Conservation (phyloP, 2,113 vertebrate species). For the Tyrannus savana region DNA sequence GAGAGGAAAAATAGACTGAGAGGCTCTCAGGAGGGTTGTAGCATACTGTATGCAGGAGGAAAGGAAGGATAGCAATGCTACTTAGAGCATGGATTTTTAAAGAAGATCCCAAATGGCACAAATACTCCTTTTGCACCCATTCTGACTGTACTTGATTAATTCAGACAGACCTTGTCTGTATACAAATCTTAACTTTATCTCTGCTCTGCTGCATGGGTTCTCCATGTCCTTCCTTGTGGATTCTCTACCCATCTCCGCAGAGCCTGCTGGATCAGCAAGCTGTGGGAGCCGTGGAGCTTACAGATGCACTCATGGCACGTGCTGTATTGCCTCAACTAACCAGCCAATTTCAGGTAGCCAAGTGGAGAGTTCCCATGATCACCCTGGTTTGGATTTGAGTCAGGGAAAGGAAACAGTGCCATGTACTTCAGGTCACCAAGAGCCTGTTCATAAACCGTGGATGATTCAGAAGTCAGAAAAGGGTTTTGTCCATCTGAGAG, state of each 20-base stretch:
- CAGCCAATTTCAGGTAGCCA: neutral
- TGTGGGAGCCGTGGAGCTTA: neutral
- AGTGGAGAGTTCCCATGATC: neutral
- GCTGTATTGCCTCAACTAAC: neutral
- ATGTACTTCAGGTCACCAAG: neutral
- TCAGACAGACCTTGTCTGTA: neutral
- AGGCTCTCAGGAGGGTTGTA: neutral
- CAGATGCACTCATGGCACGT: neutral
- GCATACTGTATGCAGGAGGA: neutral
- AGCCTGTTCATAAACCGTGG: neutral
- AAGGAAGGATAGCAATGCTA: neutral
- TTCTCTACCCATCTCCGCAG: neutral
- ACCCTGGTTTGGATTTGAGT: neutral
- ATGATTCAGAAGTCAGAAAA: slow-evolving; percentile 1
- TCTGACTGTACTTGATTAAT: neutral
- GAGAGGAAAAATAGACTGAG: neutral
- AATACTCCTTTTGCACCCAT: neutral
- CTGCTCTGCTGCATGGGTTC: neutral
- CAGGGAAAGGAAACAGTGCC: neutral
- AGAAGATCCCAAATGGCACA: neutral
- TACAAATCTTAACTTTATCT: neutral
- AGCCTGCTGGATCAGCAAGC: neutral
- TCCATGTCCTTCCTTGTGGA: neutral
- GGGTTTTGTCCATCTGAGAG: slow-evolving; percentile 33
- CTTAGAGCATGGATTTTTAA: neutral